These are phyloP conservation scores for Masticophis lateralis DNA, from an alignment of 2,797 vertebrate genomes.

Conservation along the genomic window DNA sequence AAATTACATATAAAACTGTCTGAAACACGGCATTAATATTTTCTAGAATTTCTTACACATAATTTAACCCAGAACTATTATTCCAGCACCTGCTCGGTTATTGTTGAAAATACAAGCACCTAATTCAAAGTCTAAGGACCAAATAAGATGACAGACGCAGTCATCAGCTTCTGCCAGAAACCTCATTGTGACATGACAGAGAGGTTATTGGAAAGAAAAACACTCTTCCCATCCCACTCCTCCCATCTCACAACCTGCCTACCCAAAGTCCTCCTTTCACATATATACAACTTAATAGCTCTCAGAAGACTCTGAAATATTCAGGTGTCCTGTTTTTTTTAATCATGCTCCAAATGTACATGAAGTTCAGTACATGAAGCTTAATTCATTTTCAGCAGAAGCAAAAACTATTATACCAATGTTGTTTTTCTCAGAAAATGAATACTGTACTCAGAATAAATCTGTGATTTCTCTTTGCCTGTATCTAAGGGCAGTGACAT, in stretches of 20 bases:
- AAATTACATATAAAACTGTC: neutral
- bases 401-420: neutral
- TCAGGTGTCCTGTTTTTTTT: fast-evolving
- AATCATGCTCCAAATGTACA: conserved; percentile 16
- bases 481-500: neutral
- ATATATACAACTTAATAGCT: neutral
- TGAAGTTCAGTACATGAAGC: conserved; percentile 17
- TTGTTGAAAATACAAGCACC: neutral
- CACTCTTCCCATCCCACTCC: neutral
- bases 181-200: neutral
- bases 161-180: neutral
- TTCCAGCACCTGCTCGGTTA: neutral
- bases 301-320: conserved; percentile 11
- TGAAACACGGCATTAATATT: neutral
- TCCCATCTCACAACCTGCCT: neutral
- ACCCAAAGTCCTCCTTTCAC: neutral
- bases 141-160: neutral
- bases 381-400: conserved; percentile 14
- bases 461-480: neutral
- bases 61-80: neutral
- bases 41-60: neutral
- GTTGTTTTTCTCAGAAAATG: conserved; percentile 15
- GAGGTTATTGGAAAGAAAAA: neutral
- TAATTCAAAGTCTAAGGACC: neutral
- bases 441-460: conserved; percentile 10